Conservation (phyloP, 2,888 invertebrate species). For the Dryadula phaetusa region DNA sequence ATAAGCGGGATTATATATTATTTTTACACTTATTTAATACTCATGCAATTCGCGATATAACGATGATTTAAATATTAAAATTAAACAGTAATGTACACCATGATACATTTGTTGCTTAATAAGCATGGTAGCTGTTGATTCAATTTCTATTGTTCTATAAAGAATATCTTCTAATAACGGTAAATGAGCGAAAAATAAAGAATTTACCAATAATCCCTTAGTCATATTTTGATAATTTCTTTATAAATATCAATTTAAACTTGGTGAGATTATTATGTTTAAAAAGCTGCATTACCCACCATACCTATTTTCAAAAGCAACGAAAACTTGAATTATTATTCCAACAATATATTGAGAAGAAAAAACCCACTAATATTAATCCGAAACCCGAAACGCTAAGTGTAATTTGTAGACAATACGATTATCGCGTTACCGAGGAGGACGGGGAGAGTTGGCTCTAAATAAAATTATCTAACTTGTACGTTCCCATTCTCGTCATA, state of each 20-base stretch:
- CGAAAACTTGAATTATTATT: background rate
- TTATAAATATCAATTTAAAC: too few relatives aligned
- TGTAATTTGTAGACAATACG: conserved; percentile 53
- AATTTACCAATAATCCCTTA: too few relatives aligned
- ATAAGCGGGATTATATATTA: conserved; percentile 4
- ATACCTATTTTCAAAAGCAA: background rate
- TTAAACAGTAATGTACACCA: background rate
- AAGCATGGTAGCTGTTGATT: background rate
- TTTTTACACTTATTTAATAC: background rate
- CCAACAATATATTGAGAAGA: conserved; percentile 1
- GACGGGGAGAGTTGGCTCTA: conserved; percentile 53
- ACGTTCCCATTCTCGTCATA: conserved; percentile 56
- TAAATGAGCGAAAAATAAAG: too few relatives aligned
- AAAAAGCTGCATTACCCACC: too few relatives aligned
- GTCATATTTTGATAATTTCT: too few relatives aligned
- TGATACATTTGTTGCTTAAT: background rate
- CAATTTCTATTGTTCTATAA: background rate
- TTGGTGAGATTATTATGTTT: too few relatives aligned
- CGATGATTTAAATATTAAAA: background rate
- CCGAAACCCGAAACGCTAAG: conserved; percentile 52
- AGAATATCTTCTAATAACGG: too few relatives aligned
- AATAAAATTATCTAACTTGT: conserved; percentile 70
- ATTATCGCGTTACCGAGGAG: conserved; percentile 67
- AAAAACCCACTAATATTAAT: conserved; percentile 39
- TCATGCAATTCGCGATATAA: background rate